A percentile compares a stretch with the other conserved stretches of the same genome.
phyloP scores from a whole-genome alignment of 2,797 vertebrate species.

The Mormyrops attenuatus region DNA sequence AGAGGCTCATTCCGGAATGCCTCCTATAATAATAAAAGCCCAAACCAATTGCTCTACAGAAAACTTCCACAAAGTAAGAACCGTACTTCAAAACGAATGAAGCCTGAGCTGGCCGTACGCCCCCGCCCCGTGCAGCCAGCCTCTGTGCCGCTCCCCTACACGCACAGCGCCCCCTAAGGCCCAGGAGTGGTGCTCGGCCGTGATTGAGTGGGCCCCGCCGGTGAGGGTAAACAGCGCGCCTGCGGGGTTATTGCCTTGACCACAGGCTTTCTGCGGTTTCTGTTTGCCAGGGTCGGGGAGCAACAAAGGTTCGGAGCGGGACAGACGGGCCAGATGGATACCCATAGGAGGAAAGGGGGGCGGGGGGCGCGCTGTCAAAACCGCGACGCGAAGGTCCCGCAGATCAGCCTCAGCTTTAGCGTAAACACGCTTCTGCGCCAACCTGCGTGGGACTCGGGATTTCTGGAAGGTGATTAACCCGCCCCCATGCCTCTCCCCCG shows the following conservation, averaged over 20 bases:
- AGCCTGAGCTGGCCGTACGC: neutral
- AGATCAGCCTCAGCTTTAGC: conserved; percentile 16
- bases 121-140: neutral
- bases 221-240: conserved; percentile 59
- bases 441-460: neutral
- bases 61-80: neutral
- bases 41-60: neutral
- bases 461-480: neutral
- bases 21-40: neutral
- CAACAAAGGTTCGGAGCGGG: conserved; percentile 2
- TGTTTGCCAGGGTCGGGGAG: conserved; percentile 50
- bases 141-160: neutral
- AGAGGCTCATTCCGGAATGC: neutral
- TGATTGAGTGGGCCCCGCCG: conserved; percentile 56
- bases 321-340: neutral
- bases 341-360: neutral
- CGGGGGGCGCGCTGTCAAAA: conserved; percentile 22
- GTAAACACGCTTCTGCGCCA: conserved; percentile 36
- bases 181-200: conserved; percentile 58
- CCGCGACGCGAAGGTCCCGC: conserved; percentile 2
- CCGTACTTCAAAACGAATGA: neutral
- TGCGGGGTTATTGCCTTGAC: conserved; percentile 60
- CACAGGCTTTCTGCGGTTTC: conserved; percentile 41
- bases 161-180: conserved; percentile 28
- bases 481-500: neutral